Evolutionary conservation across 2,888 invertebrate genomes (phyloP).

Genomic region (Rhimphoctona megacephalus): DNA sequence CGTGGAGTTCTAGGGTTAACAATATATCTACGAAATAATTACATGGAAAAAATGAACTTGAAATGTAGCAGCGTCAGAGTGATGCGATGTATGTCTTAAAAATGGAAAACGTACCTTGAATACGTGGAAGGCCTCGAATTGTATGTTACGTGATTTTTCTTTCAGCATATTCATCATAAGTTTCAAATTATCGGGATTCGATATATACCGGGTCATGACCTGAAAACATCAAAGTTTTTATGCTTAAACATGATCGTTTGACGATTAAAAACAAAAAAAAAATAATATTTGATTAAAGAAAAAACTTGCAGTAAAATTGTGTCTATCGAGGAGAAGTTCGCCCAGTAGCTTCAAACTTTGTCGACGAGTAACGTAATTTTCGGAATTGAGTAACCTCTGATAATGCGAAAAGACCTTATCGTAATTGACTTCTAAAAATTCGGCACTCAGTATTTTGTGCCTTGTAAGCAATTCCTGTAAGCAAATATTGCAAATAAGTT

Average conservation of each 20-base stretch:
- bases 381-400: constrained; percentile 98
- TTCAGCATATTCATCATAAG: constrained; percentile 99
- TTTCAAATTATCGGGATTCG: constrained; percentile 99
- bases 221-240: constrained; percentile 79
- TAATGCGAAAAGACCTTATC: constrained; percentile 99
- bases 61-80: neutral
- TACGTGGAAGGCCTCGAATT: constrained; percentile 99
- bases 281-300: neutral
- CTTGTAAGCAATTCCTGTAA: constrained; percentile 95
- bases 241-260: constrained; percentile 1
- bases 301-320: constrained; percentile 96
- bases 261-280: neutral
- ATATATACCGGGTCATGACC: constrained; percentile 99
- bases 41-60: neutral
- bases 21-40: neutral
- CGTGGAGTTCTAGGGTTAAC: too few species aligned
- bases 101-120: constrained; percentile 92
- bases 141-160: constrained; percentile 99
- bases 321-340: constrained; percentile 98
- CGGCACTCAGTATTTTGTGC: constrained; percentile 98
- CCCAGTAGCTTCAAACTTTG: constrained; percentile 99
- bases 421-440: constrained; percentile 99
- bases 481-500: constrained; percentile 55
- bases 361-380: constrained; percentile 99
- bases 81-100: constrained; percentile 1